Evolutionary conservation across 2,888 invertebrate species (phyloP), one percentile per base, ranked within the genome.

Genomic region (Temnothorax unifasciatus): DNA sequence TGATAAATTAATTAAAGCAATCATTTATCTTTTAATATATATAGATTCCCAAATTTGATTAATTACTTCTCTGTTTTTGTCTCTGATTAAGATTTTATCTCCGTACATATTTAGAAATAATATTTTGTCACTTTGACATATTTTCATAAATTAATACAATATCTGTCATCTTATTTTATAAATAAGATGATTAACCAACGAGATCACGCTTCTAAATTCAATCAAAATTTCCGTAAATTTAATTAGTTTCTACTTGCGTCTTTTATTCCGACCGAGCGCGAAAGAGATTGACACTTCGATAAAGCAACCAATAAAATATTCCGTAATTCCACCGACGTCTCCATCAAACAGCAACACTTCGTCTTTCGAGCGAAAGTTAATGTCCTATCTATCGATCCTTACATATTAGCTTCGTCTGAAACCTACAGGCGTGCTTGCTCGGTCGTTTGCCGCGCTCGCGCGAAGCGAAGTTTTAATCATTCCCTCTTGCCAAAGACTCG

Each of bases 391-490:
- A 69, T 69, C 44, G 69, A 59, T 79, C 54, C 69, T 54, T 34
- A 54, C 41, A 44, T 64, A 57, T 79, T 44, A 57, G 59, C 71
- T 29, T 29, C 4, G 29, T 50, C 54, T 44, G 57, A 79, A 34
- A 13, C 21, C 8, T 21, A 69, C 77, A 50, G 25, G 41, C 76
- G 41, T 38, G 38, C 50, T 73, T 41, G 38, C 47, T 15, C 66
- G 21, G 15, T 66, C 21, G 38, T 64, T 64, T 9, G 66, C 44
- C 69, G 50, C 52, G 52, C 15, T 74, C 85, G 81, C 73, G 83
- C 82, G 75, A n/a, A 29, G 74, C 59, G 77, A 87, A 79, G 83
- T 77, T 73, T 79, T 71, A 86, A 86, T 88, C 88, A 57, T 83
- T 88, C 77, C 57, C 86, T 74, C 77, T 76, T n/a, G 77, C 68